These are phyloP conservation scores for Amphimallon solstitiale DNA, from an alignment of 2,888 invertebrate species.

Conservation along the genomic window DNA sequence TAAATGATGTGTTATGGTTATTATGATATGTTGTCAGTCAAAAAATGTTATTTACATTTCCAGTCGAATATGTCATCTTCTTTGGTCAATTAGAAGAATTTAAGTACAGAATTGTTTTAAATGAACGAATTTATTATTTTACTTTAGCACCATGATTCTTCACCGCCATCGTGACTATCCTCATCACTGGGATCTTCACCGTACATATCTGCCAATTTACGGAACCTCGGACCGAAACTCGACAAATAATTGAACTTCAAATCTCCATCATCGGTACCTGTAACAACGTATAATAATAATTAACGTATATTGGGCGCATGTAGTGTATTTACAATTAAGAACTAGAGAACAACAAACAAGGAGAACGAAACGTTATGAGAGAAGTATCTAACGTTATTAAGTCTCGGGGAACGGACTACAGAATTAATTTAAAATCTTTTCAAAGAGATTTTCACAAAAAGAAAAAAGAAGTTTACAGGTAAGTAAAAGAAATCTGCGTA, in stretches of 20 bases:
- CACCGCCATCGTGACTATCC: slow-evolving; percentile 79
- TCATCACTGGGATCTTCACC: slow-evolving; percentile 88
- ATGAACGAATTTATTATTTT: not conserved
- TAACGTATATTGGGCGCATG: too few relatives aligned
- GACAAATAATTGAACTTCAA: slow-evolving; percentile 94
- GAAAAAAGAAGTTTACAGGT: too few relatives aligned
- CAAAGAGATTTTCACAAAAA: too few relatives aligned
- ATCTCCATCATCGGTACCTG: slow-evolving; percentile 89
- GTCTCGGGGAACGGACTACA: too few relatives aligned
- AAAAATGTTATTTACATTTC: slow-evolving; percentile 22
- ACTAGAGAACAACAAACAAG: too few relatives aligned
- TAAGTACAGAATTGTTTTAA: slow-evolving; percentile 32
- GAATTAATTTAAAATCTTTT: too few relatives aligned
- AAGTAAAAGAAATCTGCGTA: too few relatives aligned
- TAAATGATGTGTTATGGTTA: too few relatives aligned
- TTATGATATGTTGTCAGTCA: slow-evolving; percentile 33
- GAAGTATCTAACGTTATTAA: too few relatives aligned
- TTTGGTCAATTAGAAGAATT: slow-evolving; percentile 41
- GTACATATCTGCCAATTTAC: slow-evolving; percentile 93
- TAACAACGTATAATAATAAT: slow-evolving; percentile 33
- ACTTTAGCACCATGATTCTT: slow-evolving; percentile 84
- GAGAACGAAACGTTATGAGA: too few relatives aligned
- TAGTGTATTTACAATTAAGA: too few relatives aligned
- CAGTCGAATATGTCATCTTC: slow-evolving; percentile 22
- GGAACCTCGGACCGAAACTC: slow-evolving; percentile 95